A percentile compares a stretch with the other conserved stretches of the same genome.
phyloP scores from a whole-genome alignment of 2,888 invertebrate genomes.

The Baccha elongata region DNA sequence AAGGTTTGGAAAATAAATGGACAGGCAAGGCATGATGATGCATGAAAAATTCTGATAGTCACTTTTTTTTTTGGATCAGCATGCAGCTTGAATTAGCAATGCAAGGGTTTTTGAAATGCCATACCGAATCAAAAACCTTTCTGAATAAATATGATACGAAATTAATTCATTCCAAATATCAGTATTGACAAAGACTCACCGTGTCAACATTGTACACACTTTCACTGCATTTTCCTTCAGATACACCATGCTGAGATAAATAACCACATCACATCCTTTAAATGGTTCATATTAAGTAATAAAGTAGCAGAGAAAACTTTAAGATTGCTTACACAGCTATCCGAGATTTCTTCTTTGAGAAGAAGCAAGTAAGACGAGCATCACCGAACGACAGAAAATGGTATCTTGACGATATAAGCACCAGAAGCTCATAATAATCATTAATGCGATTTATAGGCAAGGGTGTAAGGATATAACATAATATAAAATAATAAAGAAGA shows the following conservation, averaged over 20 bases:
- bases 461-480: constrained; percentile 60
- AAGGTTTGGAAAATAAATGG: constrained; percentile 12
- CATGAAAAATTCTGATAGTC: too few species aligned
- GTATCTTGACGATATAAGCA: constrained; percentile 55
- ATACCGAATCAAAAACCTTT: too few species aligned
- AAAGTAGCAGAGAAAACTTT: constrained; percentile 58
- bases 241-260: too few species aligned
- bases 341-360: background rate
- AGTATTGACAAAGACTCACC: too few species aligned
- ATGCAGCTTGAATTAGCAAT: too few species aligned
- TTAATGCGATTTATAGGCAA: constrained; percentile 66
- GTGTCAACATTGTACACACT: too few species aligned
- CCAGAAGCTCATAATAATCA: constrained; percentile 62
- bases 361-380: constrained; percentile 5
- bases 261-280: constrained; percentile 45
- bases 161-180: too few species aligned
- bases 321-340: constrained; percentile 58
- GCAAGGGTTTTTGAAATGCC: too few species aligned
- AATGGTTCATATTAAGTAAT: constrained; percentile 60
- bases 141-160: too few species aligned
- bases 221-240: background rate
- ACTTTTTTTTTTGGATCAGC: too few species aligned
- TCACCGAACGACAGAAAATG: constrained; percentile 12
- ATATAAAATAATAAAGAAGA: constrained; percentile 63
- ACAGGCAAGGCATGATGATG: too few species aligned